Evolutionary conservation across 2,888 invertebrate species (phyloP).

Genomic region (Orchesella flavescens): DNA sequence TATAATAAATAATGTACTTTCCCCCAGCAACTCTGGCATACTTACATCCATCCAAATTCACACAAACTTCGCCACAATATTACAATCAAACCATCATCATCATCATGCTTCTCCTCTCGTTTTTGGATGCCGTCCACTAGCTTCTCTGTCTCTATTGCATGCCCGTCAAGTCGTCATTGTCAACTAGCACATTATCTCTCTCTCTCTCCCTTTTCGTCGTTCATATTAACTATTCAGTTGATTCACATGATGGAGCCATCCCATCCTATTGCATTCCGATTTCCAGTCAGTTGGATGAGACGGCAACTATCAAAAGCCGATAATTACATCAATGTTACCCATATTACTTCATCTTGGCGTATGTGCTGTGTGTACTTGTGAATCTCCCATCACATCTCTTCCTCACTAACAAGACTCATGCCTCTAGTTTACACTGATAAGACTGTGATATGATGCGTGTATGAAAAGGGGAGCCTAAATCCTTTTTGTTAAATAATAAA

Average conservation of each 20-base stretch:
- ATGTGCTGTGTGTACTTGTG: conserved; percentile 14
- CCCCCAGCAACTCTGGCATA: background rate
- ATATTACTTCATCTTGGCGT: background rate
- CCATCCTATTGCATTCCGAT: background rate
- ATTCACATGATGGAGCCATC: conserved; percentile 15
- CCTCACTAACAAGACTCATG: no score
- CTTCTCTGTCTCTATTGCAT: conserved; percentile 44
- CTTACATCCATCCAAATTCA: conserved; percentile 32
- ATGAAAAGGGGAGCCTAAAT: conserved; percentile 14
- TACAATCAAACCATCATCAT: conserved; percentile 19
- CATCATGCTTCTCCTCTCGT: conserved; percentile 20
- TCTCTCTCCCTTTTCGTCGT: conserved; percentile 23
- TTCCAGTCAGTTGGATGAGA: conserved; percentile 35
- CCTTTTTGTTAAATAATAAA: conserved; percentile 45
- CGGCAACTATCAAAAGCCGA: conserved; percentile 59
- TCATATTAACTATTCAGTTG: conserved; percentile 19
- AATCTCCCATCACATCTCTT: no score
- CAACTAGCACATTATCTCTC: conserved; percentile 50
- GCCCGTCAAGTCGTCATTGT: conserved; percentile 41
- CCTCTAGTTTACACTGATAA: no score
- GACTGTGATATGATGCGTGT: no score
- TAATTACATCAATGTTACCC: conserved; percentile 61
- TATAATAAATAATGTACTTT: no score
- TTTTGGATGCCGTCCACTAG: conserved; percentile 15
- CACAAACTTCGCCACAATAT: conserved; percentile 40